Conservation (phyloP, 2,888 invertebrate species). For the Macrophya alboannulata region DNA sequence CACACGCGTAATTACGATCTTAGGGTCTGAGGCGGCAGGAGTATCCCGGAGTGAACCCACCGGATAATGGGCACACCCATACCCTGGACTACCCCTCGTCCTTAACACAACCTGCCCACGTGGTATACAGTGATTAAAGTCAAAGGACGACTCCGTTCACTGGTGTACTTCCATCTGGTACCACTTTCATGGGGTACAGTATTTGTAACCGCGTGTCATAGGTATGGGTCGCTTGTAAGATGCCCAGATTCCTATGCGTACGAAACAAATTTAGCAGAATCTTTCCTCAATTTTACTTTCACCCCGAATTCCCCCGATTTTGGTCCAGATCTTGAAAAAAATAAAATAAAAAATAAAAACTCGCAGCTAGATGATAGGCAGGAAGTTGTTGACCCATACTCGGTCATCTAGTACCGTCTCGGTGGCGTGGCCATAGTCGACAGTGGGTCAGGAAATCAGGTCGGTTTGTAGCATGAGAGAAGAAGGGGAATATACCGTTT, state of each 20-base stretch:
- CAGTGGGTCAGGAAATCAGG: conserved; percentile 71
- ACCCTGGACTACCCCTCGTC: background rate
- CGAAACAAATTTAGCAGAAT: background rate
- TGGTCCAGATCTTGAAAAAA: background rate
- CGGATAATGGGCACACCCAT: conserved; percentile 17
- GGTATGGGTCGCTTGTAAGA: background rate
- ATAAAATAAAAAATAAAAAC: background rate
- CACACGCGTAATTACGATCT: conserved; percentile 53
- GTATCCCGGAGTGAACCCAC: conserved; percentile 23
- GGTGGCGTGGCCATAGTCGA: conserved; percentile 43
- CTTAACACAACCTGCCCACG: conserved; percentile 14
- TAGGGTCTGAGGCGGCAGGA: conserved; percentile 5
- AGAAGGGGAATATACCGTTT: conserved; percentile 61
- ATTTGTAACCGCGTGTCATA: too few relatives aligned
- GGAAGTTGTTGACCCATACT: conserved; percentile 42
- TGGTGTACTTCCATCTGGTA: background rate
- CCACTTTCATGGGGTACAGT: background rate
- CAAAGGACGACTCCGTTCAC: background rate
- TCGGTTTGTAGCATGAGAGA: conserved; percentile 61
- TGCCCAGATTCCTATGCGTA: background rate
- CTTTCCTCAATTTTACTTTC: too few relatives aligned
- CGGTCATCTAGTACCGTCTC: conserved; percentile 29
- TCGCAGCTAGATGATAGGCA: conserved; percentile 19
- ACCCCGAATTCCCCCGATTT: background rate
- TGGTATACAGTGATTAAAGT: conserved; percentile 44